Evolutionary conservation across 2,888 invertebrate species (phyloP).

Genomic region (Dioctria rufipes): DNA sequence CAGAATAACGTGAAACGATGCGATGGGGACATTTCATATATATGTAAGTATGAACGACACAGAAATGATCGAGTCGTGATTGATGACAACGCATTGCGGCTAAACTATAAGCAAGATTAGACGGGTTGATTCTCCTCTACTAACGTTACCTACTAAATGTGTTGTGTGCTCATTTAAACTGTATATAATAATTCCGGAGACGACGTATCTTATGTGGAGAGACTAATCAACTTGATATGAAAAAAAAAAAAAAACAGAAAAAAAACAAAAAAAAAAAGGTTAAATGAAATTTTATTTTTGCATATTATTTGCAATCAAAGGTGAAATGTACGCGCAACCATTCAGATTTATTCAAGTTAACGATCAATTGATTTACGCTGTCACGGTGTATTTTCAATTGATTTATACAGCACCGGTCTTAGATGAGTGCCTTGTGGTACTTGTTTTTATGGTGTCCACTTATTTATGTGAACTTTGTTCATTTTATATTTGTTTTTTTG

Average conservation of each 20-base stretch:
- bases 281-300: constrained; percentile 20
- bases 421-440: constrained; percentile 43
- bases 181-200: neutral
- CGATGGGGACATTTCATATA: constrained; percentile 34
- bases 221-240: neutral
- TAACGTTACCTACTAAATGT: no score
- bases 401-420: constrained; percentile 33
- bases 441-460: constrained; percentile 1
- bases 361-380: constrained; percentile 52
- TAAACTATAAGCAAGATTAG: neutral
- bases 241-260: neutral
- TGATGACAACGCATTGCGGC: constrained; percentile 47
- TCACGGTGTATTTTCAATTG: constrained; percentile 44
- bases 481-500: neutral
- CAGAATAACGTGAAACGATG: neutral
- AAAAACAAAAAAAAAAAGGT: neutral
- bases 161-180: neutral
- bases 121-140: neutral
- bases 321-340: constrained; percentile 21
- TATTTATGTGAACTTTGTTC: constrained; percentile 28
- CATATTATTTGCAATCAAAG: constrained; percentile 49
- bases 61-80: constrained; percentile 51
- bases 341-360: constrained; percentile 35
- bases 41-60: neutral
- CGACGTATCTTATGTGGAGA: neutral